Percentiles rank a stretch among this genome's conserved stretches.
Conservation (phyloP, 2,888 invertebrate species). For the Eustalomyia histrio region DNA sequence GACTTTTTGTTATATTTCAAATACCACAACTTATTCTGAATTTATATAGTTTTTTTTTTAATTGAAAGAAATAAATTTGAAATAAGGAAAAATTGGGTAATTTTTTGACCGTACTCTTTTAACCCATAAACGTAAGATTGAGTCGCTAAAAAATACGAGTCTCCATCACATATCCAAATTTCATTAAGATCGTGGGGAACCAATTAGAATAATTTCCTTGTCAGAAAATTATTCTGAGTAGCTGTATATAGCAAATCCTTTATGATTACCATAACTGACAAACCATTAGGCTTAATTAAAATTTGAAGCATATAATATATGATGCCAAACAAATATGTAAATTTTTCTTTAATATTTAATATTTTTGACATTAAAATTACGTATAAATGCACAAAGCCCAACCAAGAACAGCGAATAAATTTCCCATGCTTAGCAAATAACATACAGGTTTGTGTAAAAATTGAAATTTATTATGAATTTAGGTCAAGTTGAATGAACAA, state of each 20-base stretch:
- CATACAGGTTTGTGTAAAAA: not conserved
- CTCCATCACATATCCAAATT: no score
- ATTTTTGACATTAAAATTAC: constrained; percentile 16
- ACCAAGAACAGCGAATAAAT: not conserved
- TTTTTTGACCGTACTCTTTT: no score
- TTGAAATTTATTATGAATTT: constrained; percentile 43
- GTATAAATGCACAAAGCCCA: not conserved
- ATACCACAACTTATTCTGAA: no score
- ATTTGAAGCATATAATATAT: constrained; percentile 7
- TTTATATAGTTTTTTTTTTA: no score
- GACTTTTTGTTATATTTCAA: no score
- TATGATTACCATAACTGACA: not conserved
- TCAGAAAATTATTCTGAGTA: no score
- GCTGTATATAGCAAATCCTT: not conserved
- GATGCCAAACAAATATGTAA: constrained; percentile 18
- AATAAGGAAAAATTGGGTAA: no score
- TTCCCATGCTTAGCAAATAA: constrained; percentile 6
- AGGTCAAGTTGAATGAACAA: constrained; percentile 50
- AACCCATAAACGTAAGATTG: no score
- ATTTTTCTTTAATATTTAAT: constrained; percentile 9
- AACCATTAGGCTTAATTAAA: constrained; percentile 10
- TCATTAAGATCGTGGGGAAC: no score
- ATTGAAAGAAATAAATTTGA: no score
- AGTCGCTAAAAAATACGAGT: no score
- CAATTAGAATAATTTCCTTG: no score